Evolutionary conservation across 2,888 invertebrate genomes (phyloP).

Genomic region (Autographa gamma): DNA sequence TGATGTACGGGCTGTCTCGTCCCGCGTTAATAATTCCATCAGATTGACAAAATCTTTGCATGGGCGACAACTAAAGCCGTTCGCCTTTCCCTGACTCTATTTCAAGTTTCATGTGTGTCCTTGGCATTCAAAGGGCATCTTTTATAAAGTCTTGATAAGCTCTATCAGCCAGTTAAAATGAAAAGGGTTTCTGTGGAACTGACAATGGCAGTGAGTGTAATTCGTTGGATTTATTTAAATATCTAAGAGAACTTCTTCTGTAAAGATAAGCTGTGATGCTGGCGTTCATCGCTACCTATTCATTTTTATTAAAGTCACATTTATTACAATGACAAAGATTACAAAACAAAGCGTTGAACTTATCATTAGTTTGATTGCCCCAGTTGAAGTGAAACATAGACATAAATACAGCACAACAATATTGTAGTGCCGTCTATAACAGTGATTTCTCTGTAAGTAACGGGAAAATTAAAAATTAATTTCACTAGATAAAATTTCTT

Average conservation of each 20-base stretch:
- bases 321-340: slow-evolving; percentile 11
- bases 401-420: slow-evolving; percentile 18
- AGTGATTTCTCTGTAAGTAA: slow-evolving; percentile 62
- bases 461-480: slow-evolving; percentile 79
- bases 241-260: slow-evolving; percentile 39
- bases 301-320: slow-evolving; percentile 9
- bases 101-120: slow-evolving; percentile 54
- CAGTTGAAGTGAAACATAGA: slow-evolving; percentile 21
- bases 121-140: slow-evolving; percentile 65
- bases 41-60: slow-evolving; percentile 78
- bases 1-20: slow-evolving; percentile 68
- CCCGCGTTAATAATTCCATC: slow-evolving; percentile 78
- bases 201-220: slow-evolving; percentile 57
- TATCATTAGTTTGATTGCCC: slow-evolving; percentile 9
- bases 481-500: slow-evolving; percentile 77
- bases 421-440: slow-evolving; percentile 47
- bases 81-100: slow-evolving; percentile 59
- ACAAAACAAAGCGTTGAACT: not conserved
- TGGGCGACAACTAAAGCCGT: slow-evolving; percentile 60
- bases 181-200: slow-evolving; percentile 66
- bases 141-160: slow-evolving; percentile 69
- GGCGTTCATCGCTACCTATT: slow-evolving; percentile 35
- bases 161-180: slow-evolving; percentile 66
- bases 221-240: slow-evolving; percentile 62
- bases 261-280: slow-evolving; percentile 36